Evolutionary conservation across 1,140 invertebrate genomes (phyloP).

Genomic region (Neodiprion fabricii): DNA sequence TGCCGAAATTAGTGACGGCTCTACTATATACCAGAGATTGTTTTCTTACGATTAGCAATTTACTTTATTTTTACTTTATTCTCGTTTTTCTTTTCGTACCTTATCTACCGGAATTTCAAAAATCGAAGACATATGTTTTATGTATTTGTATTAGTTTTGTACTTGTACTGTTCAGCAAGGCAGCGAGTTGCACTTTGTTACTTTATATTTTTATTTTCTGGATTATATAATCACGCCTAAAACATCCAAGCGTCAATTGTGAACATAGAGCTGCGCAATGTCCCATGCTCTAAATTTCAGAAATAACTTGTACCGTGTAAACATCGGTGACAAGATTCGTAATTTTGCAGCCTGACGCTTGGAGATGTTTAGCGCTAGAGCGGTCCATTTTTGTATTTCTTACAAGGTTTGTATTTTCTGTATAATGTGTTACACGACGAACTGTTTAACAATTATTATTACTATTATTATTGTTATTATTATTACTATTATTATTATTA

Average conservation of each 20-base stretch:
- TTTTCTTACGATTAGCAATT: constrained; percentile 39
- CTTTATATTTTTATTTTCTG: constrained; percentile 50
- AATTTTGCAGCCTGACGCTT: no score
- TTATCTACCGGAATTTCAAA: constrained; percentile 61
- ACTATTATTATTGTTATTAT: no score
- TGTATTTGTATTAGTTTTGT: constrained; percentile 64
- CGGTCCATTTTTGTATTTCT: no score
- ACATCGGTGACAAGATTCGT: no score
- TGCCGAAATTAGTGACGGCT: constrained; percentile 22
- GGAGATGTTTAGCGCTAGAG: no score
- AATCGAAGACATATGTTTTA: constrained; percentile 59
- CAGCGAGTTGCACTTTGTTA: constrained; percentile 65
- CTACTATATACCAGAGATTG: constrained; percentile 36
- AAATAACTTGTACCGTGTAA: no score
- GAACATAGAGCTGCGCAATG: no score
- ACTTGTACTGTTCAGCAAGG: constrained; percentile 65
- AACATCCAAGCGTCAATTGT: not conserved
- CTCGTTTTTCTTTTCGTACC: constrained; percentile 26
- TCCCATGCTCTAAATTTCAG: no score
- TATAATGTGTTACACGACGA: no score
- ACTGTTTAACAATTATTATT: no score
- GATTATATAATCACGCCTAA: not conserved
- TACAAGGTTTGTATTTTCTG: no score
- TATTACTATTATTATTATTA: no score
- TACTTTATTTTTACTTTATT: constrained; percentile 36